Evolutionary conservation across 2,797 vertebrate genomes (phyloP), one percentile per base, ranked within the genome.

Genomic region (Paratrypauchen microcephalus): DNA sequence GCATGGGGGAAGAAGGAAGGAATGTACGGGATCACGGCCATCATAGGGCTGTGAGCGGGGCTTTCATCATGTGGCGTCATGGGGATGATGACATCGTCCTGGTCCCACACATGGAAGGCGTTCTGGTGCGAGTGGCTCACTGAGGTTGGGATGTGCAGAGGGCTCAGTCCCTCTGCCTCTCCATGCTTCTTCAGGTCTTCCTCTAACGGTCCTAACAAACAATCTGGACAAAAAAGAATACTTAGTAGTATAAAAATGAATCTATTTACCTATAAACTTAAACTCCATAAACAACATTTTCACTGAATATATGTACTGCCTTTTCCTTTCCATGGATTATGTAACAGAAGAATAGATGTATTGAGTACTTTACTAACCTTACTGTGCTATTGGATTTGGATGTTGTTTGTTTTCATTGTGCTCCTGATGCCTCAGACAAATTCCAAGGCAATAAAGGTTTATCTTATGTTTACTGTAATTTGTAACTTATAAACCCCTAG

Each of bases 41-140:
- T 82, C 73, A 92, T 57, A 23, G 93, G 92, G 78, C 91, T 93
- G 76, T 64, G 4, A 60, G 74, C 41, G 0, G 87, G 89, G 73
- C 80, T 89, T 16, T 80, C 78, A 0, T 70, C 5, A 0, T 19
- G 21, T 0, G 86, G 52, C 0, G 48, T 55, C 68, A 94, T 88
- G 8, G 89, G 86, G 66, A 95, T 92, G 65, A 92, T 89, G 69
- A 94, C 87, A 1, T 92, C 92, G 0, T 94, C 89, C 75, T 87
- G 88, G 71, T 92, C 86, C 91, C 93, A 93, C 45, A 93, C 88
- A 12, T 93, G 92, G 81, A 94, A 95, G 71, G 93, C 90, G 6
- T 93, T 93, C 0, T 83, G 85, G 76, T 92, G 93, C 52, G 91
- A 91, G 81, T 89, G 89, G 66, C 58, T 75, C 47, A 89, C 73